Evolutionary conservation across 2,888 invertebrate species (phyloP).

Genomic region (Liodrosophila aerea): DNA sequence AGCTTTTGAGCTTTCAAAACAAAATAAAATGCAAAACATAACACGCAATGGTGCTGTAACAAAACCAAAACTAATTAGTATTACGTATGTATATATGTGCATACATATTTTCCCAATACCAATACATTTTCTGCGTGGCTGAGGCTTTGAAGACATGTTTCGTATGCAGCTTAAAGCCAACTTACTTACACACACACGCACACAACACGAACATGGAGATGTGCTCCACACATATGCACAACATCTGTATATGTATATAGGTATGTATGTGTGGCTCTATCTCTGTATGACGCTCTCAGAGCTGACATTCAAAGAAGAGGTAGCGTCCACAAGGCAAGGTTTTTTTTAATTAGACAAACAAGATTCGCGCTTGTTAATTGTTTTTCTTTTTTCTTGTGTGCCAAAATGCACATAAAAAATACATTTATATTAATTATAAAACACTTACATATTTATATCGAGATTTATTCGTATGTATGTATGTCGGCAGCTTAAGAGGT

Average conservation of each 20-base stretch:
- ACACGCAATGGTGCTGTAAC: conserved; percentile 74
- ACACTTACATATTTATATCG: conserved; percentile 16
- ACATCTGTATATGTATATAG: no score
- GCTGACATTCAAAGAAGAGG: conserved; percentile 58
- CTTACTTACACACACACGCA: conserved; percentile 19
- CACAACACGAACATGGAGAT: conserved; percentile 7
- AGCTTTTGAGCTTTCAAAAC: conserved; percentile 72
- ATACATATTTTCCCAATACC: conserved; percentile 42
- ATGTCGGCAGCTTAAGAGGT: conserved; percentile 1
- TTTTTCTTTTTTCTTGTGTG: conserved; percentile 33
- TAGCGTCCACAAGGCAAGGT: conserved; percentile 53
- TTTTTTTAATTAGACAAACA: conserved; percentile 45
- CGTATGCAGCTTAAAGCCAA: conserved; percentile 52
- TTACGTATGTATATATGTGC: conserved; percentile 65
- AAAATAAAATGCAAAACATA: conserved; percentile 74
- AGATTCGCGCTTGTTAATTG: conserved; percentile 40
- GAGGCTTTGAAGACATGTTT: conserved; percentile 51
- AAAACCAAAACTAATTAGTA: conserved; percentile 70
- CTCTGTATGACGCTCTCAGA: conserved; percentile 41
- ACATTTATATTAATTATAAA: conserved; percentile 16
- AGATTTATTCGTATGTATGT: background rate
- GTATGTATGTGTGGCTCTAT: conserved; percentile 19
- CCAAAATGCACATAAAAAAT: conserved; percentile 24
- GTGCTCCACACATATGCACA: background rate
- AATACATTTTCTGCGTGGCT: conserved; percentile 17